Base-by-base conservation (phyloP, 2,113 vertebrate species). In the Urocolius indicus region DNA sequence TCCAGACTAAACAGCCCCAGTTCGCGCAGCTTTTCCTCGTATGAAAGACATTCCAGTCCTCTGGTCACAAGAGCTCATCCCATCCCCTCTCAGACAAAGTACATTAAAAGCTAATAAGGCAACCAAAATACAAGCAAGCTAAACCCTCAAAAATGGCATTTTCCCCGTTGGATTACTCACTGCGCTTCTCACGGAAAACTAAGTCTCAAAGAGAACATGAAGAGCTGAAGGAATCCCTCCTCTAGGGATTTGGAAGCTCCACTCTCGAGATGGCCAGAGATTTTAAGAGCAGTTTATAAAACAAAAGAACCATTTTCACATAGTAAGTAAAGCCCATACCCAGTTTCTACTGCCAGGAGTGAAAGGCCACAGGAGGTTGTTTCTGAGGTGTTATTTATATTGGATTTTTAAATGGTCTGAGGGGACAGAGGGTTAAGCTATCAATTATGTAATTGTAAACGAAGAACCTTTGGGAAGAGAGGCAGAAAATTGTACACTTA, bases 381-480 rank as follows among this genome's bases (percentile, higher is more conserved):
- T 74, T 89, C 88, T 91, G 78, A 96, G 94, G 90, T 94, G 95
- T 95, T 94, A 89, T 79, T 91, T 95, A 84, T 94, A 96, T 95
- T 94, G 95, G 78, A 93, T 96, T 97, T 89, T 96, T 77, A 96
- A 95, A 93, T 63, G 88, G 91, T 95, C 95, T 95, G 89, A 95
- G 68, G 94, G 93, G 95, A 95, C 84, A 83, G 87, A 75, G 62
- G 81, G 95, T 95, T 96, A 95, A 95, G 94, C 82, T 91, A 95
- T 96, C 96, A 97, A 96, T 96, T 97, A 97, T 96, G 94, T 75
- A 97, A 93, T 61, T 88, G 94, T 88, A 96, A 96, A 95, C 22
- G 24, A 95, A 91, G 95, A 95, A 95, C 90, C 93, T 94, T 84
- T 94, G 96, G 92, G 89, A 96, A 97, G 80, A 91, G 88, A 97